Conservation (phyloP, 2,888 invertebrate species). For the Scaeva pyrastri region DNA sequence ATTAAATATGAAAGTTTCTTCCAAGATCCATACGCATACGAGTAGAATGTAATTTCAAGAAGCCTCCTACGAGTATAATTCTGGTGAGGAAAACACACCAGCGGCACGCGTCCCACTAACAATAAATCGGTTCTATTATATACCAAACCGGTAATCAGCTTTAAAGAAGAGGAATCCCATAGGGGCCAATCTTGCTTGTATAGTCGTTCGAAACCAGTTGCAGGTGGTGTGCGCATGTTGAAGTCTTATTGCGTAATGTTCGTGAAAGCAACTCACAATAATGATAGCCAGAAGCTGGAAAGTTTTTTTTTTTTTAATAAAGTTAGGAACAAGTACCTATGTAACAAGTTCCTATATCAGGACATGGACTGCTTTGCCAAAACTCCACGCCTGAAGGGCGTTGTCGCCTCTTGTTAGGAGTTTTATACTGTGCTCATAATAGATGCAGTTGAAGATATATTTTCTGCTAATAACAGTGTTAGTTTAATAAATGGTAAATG, state of each 20-base stretch:
- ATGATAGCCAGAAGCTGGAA: slow-evolving; percentile 33
- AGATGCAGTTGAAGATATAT: slow-evolving; percentile 39
- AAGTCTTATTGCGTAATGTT: slow-evolving; percentile 53
- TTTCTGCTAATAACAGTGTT: slow-evolving; percentile 53
- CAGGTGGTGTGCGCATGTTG: background rate
- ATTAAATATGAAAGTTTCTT: slow-evolving; percentile 48
- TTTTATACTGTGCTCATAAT: slow-evolving; percentile 35
- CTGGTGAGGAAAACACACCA: slow-evolving; percentile 25
- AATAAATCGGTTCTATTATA: slow-evolving; percentile 26
- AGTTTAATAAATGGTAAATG: slow-evolving; percentile 5
- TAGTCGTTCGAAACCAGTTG: slow-evolving; percentile 36
- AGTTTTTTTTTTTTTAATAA: slow-evolving; percentile 7
- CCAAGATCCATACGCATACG: slow-evolving; percentile 16
- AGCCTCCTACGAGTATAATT: slow-evolving; percentile 13
- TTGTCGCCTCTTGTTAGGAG: slow-evolving; percentile 41
- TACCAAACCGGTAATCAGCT: slow-evolving; percentile 49
- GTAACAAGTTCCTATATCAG: slow-evolving; percentile 3
- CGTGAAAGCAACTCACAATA: slow-evolving; percentile 35
- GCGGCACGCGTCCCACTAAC: slow-evolving; percentile 65
- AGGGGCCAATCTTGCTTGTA: slow-evolving; percentile 56
- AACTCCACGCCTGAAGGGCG: slow-evolving; percentile 40
- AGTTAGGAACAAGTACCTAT: slow-evolving; percentile 27
- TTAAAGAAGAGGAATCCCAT: slow-evolving; percentile 45
- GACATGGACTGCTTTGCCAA: slow-evolving; percentile 15
- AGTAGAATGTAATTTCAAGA: slow-evolving; percentile 3